These are phyloP conservation scores for Arothron firmamentum DNA, from an alignment of 2,113 vertebrate genomes.

Conservation along the genomic window DNA sequence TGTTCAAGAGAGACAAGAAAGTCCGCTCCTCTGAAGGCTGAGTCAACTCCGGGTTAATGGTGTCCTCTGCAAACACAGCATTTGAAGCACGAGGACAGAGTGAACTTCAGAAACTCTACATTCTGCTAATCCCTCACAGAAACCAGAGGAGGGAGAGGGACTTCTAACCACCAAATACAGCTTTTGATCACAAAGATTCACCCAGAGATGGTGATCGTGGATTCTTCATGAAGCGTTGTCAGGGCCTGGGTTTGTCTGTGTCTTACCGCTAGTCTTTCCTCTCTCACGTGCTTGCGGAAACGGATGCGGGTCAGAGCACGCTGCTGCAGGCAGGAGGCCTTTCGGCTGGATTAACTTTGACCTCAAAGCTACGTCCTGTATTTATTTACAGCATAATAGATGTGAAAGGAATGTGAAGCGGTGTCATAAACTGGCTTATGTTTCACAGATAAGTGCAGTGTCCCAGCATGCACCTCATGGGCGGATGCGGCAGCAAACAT, in stretches of 20 bases:
- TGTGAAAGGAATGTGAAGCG: conserved; percentile 32
- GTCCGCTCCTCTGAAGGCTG: neutral
- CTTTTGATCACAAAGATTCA: no score
- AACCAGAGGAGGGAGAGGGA: no score
- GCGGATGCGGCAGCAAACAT: conserved; percentile 16
- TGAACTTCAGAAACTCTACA: no score
- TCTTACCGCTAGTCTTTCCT: no score
- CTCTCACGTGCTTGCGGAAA: conserved; percentile 27
- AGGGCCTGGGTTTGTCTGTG: conserved; percentile 43
- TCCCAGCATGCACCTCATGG: conserved; percentile 11
- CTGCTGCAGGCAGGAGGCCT: conserved; percentile 35
- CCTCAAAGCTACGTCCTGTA: conserved; percentile 22
- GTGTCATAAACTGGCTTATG: conserved; percentile 39
- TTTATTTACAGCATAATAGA: conserved; percentile 19
- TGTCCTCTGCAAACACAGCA: neutral
- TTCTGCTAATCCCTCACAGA: no score
- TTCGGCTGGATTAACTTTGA: conserved; percentile 42
- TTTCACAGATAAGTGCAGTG: conserved; percentile 7
- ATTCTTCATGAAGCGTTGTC: conserved; percentile 28
- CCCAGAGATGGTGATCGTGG: no score
- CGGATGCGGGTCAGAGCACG: conserved; percentile 48
- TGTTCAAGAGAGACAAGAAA: neutral
- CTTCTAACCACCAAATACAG: no score
- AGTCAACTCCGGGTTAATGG: neutral
- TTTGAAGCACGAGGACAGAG: neutral